These are phyloP conservation scores for Beris chalybata DNA, from an alignment of 2,888 invertebrate species.

Conservation along the genomic window DNA sequence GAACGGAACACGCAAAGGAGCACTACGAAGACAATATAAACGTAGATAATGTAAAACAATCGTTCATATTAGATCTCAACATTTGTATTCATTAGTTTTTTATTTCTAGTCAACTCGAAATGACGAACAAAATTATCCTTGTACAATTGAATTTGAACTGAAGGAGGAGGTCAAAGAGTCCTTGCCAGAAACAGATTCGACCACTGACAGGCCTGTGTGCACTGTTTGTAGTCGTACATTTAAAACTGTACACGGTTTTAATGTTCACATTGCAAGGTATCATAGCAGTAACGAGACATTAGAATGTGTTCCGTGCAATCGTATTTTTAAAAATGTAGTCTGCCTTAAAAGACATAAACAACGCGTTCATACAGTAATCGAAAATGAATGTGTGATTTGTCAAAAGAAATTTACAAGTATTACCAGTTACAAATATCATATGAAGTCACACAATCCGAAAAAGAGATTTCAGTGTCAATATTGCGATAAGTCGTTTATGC, in stretches of 20 bases:
- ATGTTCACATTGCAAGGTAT: background rate
- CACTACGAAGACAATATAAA: too few relatives aligned
- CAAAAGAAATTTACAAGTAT: slow-evolving; percentile 28
- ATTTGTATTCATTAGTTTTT: too few relatives aligned
- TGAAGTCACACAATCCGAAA: slow-evolving; percentile 35
- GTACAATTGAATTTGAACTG: background rate
- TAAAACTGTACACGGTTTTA: too few relatives aligned
- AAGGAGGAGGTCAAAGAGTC: background rate
- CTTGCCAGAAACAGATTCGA: background rate
- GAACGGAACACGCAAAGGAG: too few relatives aligned
- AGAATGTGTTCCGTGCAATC: background rate
- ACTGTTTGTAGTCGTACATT: too few relatives aligned
- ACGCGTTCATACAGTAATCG: slow-evolving; percentile 5
- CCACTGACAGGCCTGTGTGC: too few relatives aligned
- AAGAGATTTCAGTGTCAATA: slow-evolving; percentile 38
- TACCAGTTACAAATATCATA: slow-evolving; percentile 33
- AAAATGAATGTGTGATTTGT: slow-evolving; percentile 30
- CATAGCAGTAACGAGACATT: too few relatives aligned
- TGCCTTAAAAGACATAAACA: slow-evolving; percentile 30
- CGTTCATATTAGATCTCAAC: too few relatives aligned
- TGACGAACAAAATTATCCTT: background rate
- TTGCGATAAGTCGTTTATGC: slow-evolving; percentile 38
- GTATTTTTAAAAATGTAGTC: slow-evolving; percentile 26
- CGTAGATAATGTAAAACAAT: too few relatives aligned
- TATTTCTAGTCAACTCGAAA: too few relatives aligned